These are phyloP conservation scores for Phenganax marumi DNA, from an alignment of 92 coral and sea anemone genomes.

Conservation along the genomic window DNA sequence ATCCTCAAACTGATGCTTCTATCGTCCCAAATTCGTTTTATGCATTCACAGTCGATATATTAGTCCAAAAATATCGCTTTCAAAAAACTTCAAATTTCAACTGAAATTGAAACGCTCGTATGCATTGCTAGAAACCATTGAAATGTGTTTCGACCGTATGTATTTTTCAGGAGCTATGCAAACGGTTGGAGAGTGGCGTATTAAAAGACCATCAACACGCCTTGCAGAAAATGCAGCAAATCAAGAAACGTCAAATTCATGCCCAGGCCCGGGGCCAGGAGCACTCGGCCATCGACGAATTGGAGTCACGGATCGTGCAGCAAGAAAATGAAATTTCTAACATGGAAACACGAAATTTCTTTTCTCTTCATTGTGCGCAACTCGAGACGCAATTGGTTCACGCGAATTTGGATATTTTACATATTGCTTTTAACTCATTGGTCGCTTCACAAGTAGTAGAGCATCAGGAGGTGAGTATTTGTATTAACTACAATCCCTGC, in stretches of 20 bases:
- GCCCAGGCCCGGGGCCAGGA: slow-evolving; percentile 99
- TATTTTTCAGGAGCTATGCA: slow-evolving; percentile 77
- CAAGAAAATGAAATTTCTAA: slow-evolving; percentile 95
- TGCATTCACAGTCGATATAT: too few relatives aligned
- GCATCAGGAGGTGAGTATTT: slow-evolving; percentile 71
- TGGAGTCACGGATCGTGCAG: slow-evolving; percentile 89
- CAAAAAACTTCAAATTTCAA: too few relatives aligned
- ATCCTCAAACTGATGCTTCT: too few relatives aligned
- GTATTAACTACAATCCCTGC: neutral
- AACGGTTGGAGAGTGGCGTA: slow-evolving; percentile 95
- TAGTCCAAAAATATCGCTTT: too few relatives aligned
- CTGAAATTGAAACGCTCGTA: too few relatives aligned
- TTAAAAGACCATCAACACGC: slow-evolving; percentile 96
- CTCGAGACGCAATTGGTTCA: slow-evolving; percentile 91
- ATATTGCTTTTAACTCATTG: slow-evolving; percentile 76
- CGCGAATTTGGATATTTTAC: slow-evolving; percentile 84
- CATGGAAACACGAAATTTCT: slow-evolving; percentile 97
- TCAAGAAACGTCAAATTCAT: slow-evolving; percentile 90
- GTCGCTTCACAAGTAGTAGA: slow-evolving; percentile 76
- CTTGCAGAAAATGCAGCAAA: slow-evolving; percentile 94
- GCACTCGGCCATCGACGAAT: slow-evolving; percentile 72
- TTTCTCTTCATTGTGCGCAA: slow-evolving; percentile 90
- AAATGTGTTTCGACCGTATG: too few relatives aligned
- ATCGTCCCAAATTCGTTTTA: too few relatives aligned
- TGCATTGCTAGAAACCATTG: too few relatives aligned